Conservation (phyloP, 2,888 invertebrate genomes). For the Marasmarcha lunaedactyla region DNA sequence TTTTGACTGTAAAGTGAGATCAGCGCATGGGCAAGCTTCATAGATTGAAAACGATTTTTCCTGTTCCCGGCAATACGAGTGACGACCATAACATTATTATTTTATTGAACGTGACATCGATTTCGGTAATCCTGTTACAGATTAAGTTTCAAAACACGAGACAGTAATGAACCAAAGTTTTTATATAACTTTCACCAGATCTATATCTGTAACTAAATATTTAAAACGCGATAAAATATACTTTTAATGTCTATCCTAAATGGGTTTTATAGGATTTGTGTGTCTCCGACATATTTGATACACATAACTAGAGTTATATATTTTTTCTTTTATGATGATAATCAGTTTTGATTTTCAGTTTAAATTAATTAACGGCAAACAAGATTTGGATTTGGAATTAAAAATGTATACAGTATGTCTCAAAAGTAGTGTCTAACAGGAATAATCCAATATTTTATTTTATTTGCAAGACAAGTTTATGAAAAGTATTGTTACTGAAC, state of each 20-base stretch:
- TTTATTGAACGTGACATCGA: not conserved
- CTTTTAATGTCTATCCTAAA: conserved; percentile 56
- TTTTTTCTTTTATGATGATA: conserved; percentile 43
- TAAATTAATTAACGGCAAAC: conserved; percentile 62
- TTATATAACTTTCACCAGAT: conserved; percentile 62
- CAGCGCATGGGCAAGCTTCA: too few species aligned
- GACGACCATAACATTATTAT: too few species aligned
- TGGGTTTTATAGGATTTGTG: conserved; percentile 42
- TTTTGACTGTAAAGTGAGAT: too few species aligned
- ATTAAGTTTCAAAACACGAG: conserved; percentile 42
- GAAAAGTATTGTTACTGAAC: too few species aligned
- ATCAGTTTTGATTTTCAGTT: conserved; percentile 46
- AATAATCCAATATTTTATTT: too few species aligned
- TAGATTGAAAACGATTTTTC: too few species aligned
- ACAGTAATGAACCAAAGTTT: conserved; percentile 52
- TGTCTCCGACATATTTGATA: conserved; percentile 33
- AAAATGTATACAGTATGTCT: conserved; percentile 23
- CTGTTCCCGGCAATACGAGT: too few species aligned
- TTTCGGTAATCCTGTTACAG: conserved; percentile 30
- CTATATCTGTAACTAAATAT: conserved; percentile 53
- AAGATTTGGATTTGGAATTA: conserved; percentile 41
- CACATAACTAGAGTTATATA: conserved; percentile 54
- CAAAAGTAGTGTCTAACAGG: not conserved
- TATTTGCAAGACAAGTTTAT: too few species aligned
- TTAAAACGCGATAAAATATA: conserved; percentile 65